Conservation (phyloP, 2,797 vertebrate species). For the Lacerta bilineata region DNA sequence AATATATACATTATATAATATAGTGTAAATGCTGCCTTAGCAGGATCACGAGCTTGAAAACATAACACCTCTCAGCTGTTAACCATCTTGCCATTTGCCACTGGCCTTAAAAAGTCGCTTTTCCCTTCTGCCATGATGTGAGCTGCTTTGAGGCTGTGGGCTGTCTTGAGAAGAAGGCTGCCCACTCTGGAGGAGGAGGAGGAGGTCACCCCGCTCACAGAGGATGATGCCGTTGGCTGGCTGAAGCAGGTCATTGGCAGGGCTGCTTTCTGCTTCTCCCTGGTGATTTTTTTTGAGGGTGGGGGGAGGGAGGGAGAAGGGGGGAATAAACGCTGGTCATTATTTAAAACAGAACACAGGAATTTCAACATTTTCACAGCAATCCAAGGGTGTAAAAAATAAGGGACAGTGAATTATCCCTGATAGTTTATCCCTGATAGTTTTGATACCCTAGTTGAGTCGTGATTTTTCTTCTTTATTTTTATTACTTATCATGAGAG, state of each 20-base stretch:
- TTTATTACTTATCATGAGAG: too few relatives aligned
- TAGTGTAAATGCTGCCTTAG: slow-evolving; percentile 84
- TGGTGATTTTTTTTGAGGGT: slow-evolving; percentile 40
- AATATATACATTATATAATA: slow-evolving; percentile 87
- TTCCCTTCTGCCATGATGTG: slow-evolving; percentile 83
- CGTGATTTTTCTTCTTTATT: too few relatives aligned
- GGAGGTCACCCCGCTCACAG: slow-evolving; percentile 78
- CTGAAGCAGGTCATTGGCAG: slow-evolving; percentile 84
- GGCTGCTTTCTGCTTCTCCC: slow-evolving; percentile 84
- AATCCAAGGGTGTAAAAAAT: too few relatives aligned
- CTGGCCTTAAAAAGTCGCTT: slow-evolving; percentile 81
- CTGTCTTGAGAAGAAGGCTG: slow-evolving; percentile 88
- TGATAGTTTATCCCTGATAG: background rate
- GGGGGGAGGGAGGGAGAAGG: slow-evolving; percentile 57
- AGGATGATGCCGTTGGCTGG: slow-evolving; percentile 86
- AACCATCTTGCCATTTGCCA: slow-evolving; percentile 90
- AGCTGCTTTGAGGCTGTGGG: slow-evolving; percentile 86
- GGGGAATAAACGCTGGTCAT: background rate
- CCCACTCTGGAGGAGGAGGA: slow-evolving; percentile 81
- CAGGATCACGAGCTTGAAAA: slow-evolving; percentile 82
- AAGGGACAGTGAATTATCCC: too few relatives aligned
- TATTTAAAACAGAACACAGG: background rate
- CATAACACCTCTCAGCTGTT: slow-evolving; percentile 88
- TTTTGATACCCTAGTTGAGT: too few relatives aligned
- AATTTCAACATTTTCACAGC: background rate